Conservation (phyloP, 2,797 vertebrate genomes). For the Decapterus maruadsi region DNA sequence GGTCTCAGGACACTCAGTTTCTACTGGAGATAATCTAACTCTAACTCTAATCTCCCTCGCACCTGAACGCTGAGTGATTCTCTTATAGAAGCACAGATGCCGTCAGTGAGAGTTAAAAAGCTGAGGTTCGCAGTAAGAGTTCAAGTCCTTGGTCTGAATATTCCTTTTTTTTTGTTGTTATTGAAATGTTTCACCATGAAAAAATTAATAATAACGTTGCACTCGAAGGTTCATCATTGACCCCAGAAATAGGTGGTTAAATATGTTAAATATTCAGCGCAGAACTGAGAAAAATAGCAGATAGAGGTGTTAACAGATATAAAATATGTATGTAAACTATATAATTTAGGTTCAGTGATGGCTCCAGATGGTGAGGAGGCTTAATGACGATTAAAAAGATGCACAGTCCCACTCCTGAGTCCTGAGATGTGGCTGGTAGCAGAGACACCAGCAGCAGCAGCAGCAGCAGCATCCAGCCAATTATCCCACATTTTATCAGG, state of each 20-base stretch:
- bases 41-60: not conserved
- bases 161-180: not conserved
- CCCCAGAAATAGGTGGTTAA: not conserved
- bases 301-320: no score
- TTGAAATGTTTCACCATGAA: not conserved
- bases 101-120: not conserved
- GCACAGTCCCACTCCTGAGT: not conserved
- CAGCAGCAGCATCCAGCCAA: conserved; percentile 16
- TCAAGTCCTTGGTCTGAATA: not conserved
- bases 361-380: not conserved
- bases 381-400: not conserved
- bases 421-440: conserved; percentile 1
- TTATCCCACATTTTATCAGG: conserved; percentile 47
- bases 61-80: no score
- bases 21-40: not conserved
- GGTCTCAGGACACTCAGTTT: not conserved
- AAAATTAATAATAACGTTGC: not conserved
- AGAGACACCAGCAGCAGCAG: not conserved
- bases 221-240: not conserved
- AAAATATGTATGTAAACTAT: not conserved
- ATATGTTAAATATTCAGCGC: not conserved
- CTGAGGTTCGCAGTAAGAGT: not conserved
- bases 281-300: not conserved
- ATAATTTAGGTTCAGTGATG: not conserved
- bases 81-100: not conserved